Base-by-base conservation (phyloP, 2,797 vertebrate genomes). In the Dromococcyx pavoninus region DNA sequence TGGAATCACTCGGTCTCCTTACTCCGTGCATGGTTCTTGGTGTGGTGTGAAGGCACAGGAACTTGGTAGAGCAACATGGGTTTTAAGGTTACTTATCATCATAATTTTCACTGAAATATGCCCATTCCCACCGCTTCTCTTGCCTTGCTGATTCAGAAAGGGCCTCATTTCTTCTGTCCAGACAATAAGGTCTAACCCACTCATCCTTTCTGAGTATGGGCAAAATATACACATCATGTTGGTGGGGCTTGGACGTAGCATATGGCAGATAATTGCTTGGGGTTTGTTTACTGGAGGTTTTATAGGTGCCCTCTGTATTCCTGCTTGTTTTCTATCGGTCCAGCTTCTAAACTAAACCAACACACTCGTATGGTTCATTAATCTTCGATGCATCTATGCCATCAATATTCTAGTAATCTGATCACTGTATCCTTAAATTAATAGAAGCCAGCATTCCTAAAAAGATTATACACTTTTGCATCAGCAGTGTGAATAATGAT, bases 321-420 rank as follows among this genome's bases (percentile, higher is more conserved):
- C 75, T 65, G 18, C 57, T 92, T 80, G 37, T 33, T 93, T 89
- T 75, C 60, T 56, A 19, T 66, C 65, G 88, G 28, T 71, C 57
- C 72, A 43, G 50, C 43, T 77, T 18, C 75, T 46, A 48, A 76
- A 28, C 35, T 61, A 17, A 48, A 76, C 25, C 35, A 66, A 19
- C 30, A 30, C 11, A 22, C 16, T 46, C 25, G 3, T 23, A 32
- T 5, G 73, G 25, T 82, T 87, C 61, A 46, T 89, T 80, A 88
- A 85, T 91, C 78, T 87, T 75, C 67, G 35, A 17, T 9, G n/a
- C 30, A 69, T 67, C 74, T 46, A 16, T 74, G 48, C 27, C 35
- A 79, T 93, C 86, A 85, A 87, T 93, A 91, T 66, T 91, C 35
- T 51, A 84, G 70, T 85, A 89, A 91, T 83, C 60, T 57, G 28